A percentile compares a stretch with the other conserved stretches of the same genome.
Evolutionary conservation across 2,888 invertebrate genomes (phyloP).

Genomic region (Meta bourneti): DNA sequence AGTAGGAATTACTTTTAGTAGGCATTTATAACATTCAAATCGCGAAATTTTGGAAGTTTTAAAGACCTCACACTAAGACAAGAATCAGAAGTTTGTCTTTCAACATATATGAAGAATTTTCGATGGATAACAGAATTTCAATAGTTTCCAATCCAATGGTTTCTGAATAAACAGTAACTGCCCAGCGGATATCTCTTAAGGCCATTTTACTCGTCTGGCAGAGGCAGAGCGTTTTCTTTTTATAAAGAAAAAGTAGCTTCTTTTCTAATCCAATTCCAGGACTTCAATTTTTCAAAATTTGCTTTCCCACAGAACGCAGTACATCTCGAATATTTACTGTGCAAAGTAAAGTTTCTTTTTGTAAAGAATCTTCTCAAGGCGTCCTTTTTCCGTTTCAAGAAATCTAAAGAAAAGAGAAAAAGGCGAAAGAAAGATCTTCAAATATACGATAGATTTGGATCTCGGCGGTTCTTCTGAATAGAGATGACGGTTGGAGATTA

Average conservation of each 20-base stretch:
- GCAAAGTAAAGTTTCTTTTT: slow-evolving; percentile 60
- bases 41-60: too few relatives aligned
- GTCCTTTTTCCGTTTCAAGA: slow-evolving; percentile 34
- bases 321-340: slow-evolving; percentile 62
- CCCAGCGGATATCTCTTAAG: slow-evolving; percentile 18
- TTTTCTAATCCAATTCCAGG: slow-evolving; percentile 54
- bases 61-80: not conserved
- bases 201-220: slow-evolving; percentile 27
- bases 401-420: slow-evolving; percentile 45
- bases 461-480: slow-evolving; percentile 67
- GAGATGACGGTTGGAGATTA: slow-evolving; percentile 72
- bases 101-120: not conserved
- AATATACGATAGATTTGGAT: slow-evolving; percentile 72
- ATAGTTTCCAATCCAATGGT: slow-evolving; percentile 12
- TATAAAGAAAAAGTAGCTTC: slow-evolving; percentile 21
- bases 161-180: slow-evolving; percentile 28
- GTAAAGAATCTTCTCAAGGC: slow-evolving; percentile 17
- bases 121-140: not conserved
- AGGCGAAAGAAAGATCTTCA: slow-evolving; percentile 58
- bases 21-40: too few relatives aligned
- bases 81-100: not conserved
- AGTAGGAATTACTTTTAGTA: too few relatives aligned
- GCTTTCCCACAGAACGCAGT: slow-evolving; percentile 39
- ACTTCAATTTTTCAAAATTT: slow-evolving; percentile 68
- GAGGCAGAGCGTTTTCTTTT: slow-evolving; percentile 4